Percentiles rank a stretch among this genome's conserved stretches.
These are phyloP conservation scores for Diorhabda elongata DNA, from an alignment of 1,140 invertebrate genomes.

Conservation along the genomic window DNA sequence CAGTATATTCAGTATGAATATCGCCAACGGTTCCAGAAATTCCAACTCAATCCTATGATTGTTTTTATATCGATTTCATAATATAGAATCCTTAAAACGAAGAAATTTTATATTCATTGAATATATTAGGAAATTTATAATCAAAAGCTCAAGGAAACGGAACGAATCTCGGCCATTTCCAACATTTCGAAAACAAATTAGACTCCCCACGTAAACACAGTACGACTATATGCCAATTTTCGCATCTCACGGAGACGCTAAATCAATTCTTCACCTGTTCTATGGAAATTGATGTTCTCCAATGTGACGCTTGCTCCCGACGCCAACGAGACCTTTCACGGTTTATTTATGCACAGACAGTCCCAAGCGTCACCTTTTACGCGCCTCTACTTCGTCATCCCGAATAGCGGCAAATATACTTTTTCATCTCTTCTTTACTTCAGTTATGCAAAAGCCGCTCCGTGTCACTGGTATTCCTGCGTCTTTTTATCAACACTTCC, in stretches of 20 bases:
- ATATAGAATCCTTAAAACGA: too few relatives aligned
- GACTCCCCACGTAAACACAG: neutral
- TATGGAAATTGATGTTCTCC: slow-evolving; percentile 33
- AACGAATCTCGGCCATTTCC: neutral
- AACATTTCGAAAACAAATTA: slow-evolving; percentile 14
- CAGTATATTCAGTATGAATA: too few relatives aligned
- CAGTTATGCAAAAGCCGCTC: neutral
- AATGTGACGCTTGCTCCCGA: slow-evolving; percentile 21
- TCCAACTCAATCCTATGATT: too few relatives aligned
- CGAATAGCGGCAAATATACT: slow-evolving; percentile 36
- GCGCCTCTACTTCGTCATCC: slow-evolving; percentile 34
- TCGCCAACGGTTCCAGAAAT: too few relatives aligned
- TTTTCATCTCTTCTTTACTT: slow-evolving; percentile 21
- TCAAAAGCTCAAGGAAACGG: neutral
- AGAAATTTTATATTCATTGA: neutral
- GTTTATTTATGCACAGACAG: slow-evolving; percentile 39
- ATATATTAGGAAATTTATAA: neutral
- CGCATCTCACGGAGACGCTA: slow-evolving; percentile 21
- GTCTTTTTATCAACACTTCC: neutral
- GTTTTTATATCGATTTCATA: too few relatives aligned
- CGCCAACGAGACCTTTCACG: slow-evolving; percentile 24
- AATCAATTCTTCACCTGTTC: slow-evolving; percentile 39
- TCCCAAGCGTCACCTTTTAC: slow-evolving; percentile 37
- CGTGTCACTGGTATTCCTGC: neutral
- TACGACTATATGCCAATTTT: slow-evolving; percentile 10